Base-by-base conservation (phyloP, 2,888 invertebrate species). In the Autographa gamma region DNA sequence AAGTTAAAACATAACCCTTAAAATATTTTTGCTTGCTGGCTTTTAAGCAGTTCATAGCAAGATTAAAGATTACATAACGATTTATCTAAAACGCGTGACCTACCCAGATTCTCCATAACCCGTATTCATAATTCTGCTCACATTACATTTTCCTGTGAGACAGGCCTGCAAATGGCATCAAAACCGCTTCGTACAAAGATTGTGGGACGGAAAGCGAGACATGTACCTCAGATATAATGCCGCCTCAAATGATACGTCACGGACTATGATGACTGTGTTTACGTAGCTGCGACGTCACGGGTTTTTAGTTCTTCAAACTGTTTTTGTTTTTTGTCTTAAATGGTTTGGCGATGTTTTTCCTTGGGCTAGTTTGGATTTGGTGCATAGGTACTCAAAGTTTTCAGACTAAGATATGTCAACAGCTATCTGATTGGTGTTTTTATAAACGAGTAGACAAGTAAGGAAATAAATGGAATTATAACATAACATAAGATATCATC, bases 261-360 rank as follows among this genome's bases (percentile, higher is more conserved):
- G 19, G 25, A 9, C 25, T 56, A 56, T 56, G 54, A 56, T 56
- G 54, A 25, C 54, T 25, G 54, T 56, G 54, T 56, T 56, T 56
- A 48, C 68, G 68, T 62, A 58, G 69, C 58, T 18, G 59, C 77
- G 79, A 72, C 71, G 75, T 72, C 69, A 70, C 66, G 54, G 9
- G 19, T 59, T 6, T 60, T 60, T 16, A 5, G 48, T 5, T 0
- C 4, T 1, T 0, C 7, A n/a, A n/a, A n/a, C n/a, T 4, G 5
- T 16, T 43, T 43, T 43, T 41, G 41, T 41, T 43, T 43, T 43
- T 6, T 16, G 5, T 5, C 14, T 43, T 43, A 5, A 16, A 16
- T 43, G 34, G 6, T 9, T 34, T 34, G 2, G 34, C 9, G 25
- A 25, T 9, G 34, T 3, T 34, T n/a, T 34, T 34, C 9, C 34